These are phyloP conservation scores for Mechanitis messenoides DNA, from an alignment of 2,888 invertebrate genomes.

Conservation along the genomic window DNA sequence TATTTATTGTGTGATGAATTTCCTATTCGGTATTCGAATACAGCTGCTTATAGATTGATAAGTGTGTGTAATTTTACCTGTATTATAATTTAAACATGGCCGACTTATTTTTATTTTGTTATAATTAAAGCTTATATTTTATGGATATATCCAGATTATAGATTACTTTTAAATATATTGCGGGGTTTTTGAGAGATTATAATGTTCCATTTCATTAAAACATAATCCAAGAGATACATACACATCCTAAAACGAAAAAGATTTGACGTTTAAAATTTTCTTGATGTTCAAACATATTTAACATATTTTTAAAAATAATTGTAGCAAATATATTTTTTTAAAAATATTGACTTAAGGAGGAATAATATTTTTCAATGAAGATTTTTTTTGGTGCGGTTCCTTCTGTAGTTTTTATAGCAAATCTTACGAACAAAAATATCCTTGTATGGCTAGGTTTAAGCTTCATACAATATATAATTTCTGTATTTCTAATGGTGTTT, in stretches of 20 bases:
- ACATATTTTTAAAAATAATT: too few relatives aligned
- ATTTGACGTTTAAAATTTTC: too few relatives aligned
- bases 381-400: too few relatives aligned
- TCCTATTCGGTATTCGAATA: conserved; percentile 20
- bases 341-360: too few relatives aligned
- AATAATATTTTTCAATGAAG: too few relatives aligned
- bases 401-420: not conserved
- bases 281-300: too few relatives aligned
- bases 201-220: too few relatives aligned
- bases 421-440: not conserved
- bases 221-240: too few relatives aligned
- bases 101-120: conserved; percentile 32
- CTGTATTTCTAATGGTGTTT: not conserved
- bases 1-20: conserved; percentile 5
- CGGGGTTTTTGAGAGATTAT: too few relatives aligned
- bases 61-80: conserved; percentile 36
- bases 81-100: conserved; percentile 39
- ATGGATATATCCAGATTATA: conserved; percentile 15
- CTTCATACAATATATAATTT: not conserved
- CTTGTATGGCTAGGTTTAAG: not conserved
- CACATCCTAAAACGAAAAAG: too few relatives aligned
- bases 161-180: not conserved
- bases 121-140: conserved; percentile 27
- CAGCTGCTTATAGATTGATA: conserved; percentile 16
- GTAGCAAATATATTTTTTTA: too few relatives aligned